Evolutionary conservation across 2,113 vertebrate genomes (phyloP).

Genomic region (Cheilinus undulatus): DNA sequence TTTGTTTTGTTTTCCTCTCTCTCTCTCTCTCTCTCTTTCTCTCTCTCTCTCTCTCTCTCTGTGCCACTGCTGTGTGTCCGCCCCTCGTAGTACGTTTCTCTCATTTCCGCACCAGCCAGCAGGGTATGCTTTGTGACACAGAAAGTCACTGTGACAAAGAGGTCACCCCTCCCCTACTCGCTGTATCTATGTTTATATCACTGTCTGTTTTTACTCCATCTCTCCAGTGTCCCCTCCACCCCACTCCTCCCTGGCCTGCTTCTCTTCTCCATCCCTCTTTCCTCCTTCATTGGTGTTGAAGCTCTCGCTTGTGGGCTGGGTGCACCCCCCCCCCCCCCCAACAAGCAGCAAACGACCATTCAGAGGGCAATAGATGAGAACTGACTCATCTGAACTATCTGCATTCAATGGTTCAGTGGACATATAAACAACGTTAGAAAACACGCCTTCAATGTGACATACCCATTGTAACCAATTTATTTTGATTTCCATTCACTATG

Average conservation of each 20-base stretch:
- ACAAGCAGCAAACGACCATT: conserved; percentile 30
- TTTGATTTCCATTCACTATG: not conserved
- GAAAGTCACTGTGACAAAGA: conserved; percentile 51
- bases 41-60: conserved; percentile 29
- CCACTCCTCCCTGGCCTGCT: conserved; percentile 13
- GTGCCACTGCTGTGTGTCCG: not conserved
- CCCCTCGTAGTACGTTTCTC: conserved; percentile 18
- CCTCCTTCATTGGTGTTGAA: conserved; percentile 21
- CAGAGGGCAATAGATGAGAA: conserved; percentile 13
- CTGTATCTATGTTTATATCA: conserved; percentile 33
- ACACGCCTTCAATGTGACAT: not conserved
- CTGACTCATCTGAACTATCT: conserved; percentile 11
- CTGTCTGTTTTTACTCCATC: conserved; percentile 32
- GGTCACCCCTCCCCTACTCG: conserved; percentile 41
- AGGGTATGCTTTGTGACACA: conserved; percentile 29
- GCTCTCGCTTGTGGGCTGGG: conserved; percentile 15
- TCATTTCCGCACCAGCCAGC: conserved; percentile 9
- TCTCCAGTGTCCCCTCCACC: conserved; percentile 15
- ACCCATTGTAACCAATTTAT: not conserved
- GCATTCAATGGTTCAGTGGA: conserved; percentile 26
- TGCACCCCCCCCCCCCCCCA: conserved; percentile 27
- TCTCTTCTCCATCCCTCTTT: conserved; percentile 20
- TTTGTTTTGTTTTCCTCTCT: conserved; percentile 39
- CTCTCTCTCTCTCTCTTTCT: conserved; percentile 31
- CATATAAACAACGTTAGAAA: conserved; percentile 21